Evolutionary conservation across 2,797 vertebrate species (phyloP).

Genomic region (Parauchenoglanis ngamensis): DNA sequence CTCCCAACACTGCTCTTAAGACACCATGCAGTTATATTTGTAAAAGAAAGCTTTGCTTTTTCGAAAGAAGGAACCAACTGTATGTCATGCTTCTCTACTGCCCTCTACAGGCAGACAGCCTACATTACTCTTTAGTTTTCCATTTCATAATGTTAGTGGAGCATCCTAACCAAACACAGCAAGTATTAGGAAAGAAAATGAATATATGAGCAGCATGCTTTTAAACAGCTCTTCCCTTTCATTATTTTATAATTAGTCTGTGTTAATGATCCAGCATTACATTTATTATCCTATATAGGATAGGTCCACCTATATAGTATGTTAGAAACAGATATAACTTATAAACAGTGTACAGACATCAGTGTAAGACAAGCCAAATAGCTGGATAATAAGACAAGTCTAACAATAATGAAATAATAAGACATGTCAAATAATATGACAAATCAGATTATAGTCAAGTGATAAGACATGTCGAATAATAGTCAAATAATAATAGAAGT

Average conservation of each 20-base stretch:
- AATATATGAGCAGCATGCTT: not conserved
- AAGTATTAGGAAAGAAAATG: not conserved
- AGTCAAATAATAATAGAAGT: not conserved
- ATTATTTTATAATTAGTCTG: not conserved
- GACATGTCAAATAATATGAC: not conserved
- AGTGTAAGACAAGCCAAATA: not conserved
- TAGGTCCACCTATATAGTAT: not conserved
- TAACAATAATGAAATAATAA: not conserved
- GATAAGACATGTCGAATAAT: not conserved
- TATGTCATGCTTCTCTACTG: conserved; percentile 27
- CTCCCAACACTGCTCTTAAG: not conserved
- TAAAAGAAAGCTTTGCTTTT: not conserved
- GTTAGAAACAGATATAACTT: not conserved
- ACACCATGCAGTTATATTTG: not conserved
- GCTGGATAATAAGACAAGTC: not conserved
- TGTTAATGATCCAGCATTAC: not conserved
- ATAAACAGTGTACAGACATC: too few relatives aligned
- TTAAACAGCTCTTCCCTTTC: not conserved
- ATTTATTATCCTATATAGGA: too few relatives aligned
- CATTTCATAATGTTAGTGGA: not conserved
- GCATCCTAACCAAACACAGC: not conserved
- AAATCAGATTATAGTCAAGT: not conserved
- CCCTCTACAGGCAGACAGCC: conserved; percentile 40
- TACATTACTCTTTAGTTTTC: not conserved
- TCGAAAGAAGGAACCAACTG: not conserved